Base-by-base conservation (phyloP, 2,797 vertebrate genomes). In the Champsocephalus gunnari region DNA sequence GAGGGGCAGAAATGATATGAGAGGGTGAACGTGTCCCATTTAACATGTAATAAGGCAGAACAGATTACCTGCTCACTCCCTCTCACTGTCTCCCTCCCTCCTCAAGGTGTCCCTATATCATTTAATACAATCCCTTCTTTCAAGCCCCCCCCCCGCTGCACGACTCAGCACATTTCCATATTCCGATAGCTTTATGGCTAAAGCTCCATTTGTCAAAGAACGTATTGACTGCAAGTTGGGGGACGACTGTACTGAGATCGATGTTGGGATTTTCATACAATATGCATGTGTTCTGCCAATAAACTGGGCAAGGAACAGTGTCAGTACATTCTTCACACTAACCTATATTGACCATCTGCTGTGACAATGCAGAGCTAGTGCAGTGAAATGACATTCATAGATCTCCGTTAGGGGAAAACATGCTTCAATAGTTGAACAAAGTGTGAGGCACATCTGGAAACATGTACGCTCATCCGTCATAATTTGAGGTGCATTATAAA, bases 21-120 rank as follows among this genome's bases (percentile, higher is more conserved):
- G 77, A 71, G 32, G 75, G 69, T 62, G 45, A 75, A 69, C 6
- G 54, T 72, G 84, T 89, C 85, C 76, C 80, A 89, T 88, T 90
- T 88, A 88, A 85, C 87, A 88, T 77, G 83, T 76, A 89, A 89
- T 88, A 89, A 88, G 87, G 85, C 78, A 75, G 87, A 88, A 90
- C 79, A 79, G 72, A 90, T 91, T 75, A 87, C 78, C 83, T 83
- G 58, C 80, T 73, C 71, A 5, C 80, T 77, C 55, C 57, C 69
- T 64, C 83, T 84, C 80, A 44, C 74, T 50, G 72, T 75, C 79
- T 3, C 44, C 78, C 82, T 82, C 71, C 72, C 60, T 82, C 79
- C 86, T 92, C 79, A 89, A 91, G 88, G 81, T 89, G 88, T 89
- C 85, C 72, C 66, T 84, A 61, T 85, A 85, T 90, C 86, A 87